These are phyloP conservation scores for Drosophila silvestris DNA, from an alignment of 2,888 invertebrate genomes.

Conservation along the genomic window DNA sequence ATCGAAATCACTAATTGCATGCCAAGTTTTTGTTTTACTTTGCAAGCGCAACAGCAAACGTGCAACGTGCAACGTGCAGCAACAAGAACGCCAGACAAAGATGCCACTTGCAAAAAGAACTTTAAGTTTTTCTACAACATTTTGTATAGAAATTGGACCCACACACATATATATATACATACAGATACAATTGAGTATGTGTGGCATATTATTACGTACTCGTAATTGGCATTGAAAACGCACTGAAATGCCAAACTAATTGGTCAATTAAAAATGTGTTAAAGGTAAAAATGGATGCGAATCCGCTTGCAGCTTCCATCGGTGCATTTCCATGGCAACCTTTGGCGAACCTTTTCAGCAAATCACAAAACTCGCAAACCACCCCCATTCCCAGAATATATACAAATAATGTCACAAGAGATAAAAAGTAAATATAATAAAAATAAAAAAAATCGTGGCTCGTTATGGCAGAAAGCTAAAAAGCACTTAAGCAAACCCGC, in stretches of 20 bases:
- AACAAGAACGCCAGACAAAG: slow-evolving; percentile 3
- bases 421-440: neutral
- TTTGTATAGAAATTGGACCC: neutral
- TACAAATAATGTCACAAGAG: slow-evolving; percentile 1
- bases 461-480: slow-evolving; percentile 33
- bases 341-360: slow-evolving; percentile 1
- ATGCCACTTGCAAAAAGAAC: slow-evolving; percentile 5
- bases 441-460: slow-evolving; percentile 13
- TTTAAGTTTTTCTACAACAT: slow-evolving; percentile 6
- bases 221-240: slow-evolving; percentile 57
- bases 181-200: neutral
- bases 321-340: slow-evolving; percentile 55
- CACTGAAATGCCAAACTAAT: slow-evolving; percentile 54
- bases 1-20: slow-evolving; percentile 51
- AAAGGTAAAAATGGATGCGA: neutral
- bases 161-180: neutral
- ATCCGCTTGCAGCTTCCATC: slow-evolving; percentile 31
- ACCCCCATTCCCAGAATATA: neutral
- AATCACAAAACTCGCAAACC: slow-evolving; percentile 11
- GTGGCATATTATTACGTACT: neutral
- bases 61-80: slow-evolving; percentile 43
- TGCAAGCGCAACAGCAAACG: slow-evolving; percentile 39
- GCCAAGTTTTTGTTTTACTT: slow-evolving; percentile 30
- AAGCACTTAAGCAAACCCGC: slow-evolving; percentile 34
- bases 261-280: slow-evolving; percentile 48